Percentiles rank a stretch among this genome's conserved stretches.
These are phyloP conservation scores for Cantharis nigra DNA, from an alignment of 2,888 invertebrate genomes.

Conservation along the genomic window DNA sequence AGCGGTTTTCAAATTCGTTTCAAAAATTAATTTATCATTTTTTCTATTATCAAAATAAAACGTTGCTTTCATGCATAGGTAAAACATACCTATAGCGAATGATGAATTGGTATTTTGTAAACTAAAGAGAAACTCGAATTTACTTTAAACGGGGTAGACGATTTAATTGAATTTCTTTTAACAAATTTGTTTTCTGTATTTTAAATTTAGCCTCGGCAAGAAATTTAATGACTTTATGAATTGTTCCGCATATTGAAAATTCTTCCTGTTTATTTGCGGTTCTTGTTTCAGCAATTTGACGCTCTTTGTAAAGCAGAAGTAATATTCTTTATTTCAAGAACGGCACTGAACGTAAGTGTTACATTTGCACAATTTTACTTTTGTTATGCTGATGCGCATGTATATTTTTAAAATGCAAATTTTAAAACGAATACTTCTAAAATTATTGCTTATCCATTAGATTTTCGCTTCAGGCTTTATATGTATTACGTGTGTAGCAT, in stretches of 20 bases:
- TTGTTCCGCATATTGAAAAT: background rate
- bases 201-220: background rate
- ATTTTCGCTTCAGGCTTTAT: background rate
- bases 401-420: background rate
- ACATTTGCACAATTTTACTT: background rate
- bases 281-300: constrained; percentile 73
- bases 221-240: constrained; percentile 9
- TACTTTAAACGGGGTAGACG: background rate
- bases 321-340: constrained; percentile 73
- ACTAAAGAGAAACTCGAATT: background rate
- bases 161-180: constrained; percentile 14
- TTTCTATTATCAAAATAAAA: background rate
- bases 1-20: background rate
- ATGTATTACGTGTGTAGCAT: background rate
- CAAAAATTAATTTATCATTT: background rate
- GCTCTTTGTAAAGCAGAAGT: constrained; percentile 78
- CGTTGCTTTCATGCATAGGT: background rate
- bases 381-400: background rate
- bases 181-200: background rate
- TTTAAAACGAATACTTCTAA: background rate
- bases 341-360: constrained; percentile 73
- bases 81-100: background rate
- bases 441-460: background rate
- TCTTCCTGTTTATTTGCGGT: constrained; percentile 5
- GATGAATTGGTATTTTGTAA: background rate